phyloP scores from a whole-genome alignment of 1,140 invertebrate species.

The Drosophila pectinifera region DNA sequence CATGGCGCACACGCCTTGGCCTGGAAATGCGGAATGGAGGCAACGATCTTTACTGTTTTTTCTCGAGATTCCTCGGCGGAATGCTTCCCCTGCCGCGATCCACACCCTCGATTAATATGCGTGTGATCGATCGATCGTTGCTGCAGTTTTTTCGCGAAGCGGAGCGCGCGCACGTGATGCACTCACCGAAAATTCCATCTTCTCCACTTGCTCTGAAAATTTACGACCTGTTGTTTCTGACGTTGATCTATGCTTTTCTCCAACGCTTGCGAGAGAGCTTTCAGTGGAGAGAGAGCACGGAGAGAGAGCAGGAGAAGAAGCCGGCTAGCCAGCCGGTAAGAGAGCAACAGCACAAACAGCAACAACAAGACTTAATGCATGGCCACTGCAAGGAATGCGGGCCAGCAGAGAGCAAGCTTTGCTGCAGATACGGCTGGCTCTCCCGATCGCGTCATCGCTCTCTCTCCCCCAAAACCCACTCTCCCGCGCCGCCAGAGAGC shows the following conservation, averaged over 20 bases:
- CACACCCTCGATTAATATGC: constrained; percentile 39
- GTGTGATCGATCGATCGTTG: constrained; percentile 66
- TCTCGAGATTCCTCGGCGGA: constrained; percentile 3
- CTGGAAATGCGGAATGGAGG: constrained; percentile 70
- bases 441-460: constrained; percentile 19
- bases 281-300: background rate
- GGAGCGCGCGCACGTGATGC: constrained; percentile 62
- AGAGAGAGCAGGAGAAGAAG: constrained; percentile 11
- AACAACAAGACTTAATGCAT: constrained; percentile 23
- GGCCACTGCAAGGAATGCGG: constrained; percentile 47
- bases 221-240: constrained; percentile 66
- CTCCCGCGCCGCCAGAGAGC: constrained; percentile 3
- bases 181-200: constrained; percentile 72
- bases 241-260: constrained; percentile 40
- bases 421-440: constrained; percentile 2
- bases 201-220: constrained; percentile 60
- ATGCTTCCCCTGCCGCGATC: background rate
- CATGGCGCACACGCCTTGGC: constrained; percentile 77
- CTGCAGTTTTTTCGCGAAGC: constrained; percentile 41
- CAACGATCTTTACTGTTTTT: constrained; percentile 70
- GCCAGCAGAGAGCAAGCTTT: constrained; percentile 41
- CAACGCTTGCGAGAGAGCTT: constrained; percentile 10
- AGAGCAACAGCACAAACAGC: constrained; percentile 8
- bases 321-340: constrained; percentile 60
- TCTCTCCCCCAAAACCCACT: constrained; percentile 2